phyloP scores from a whole-genome alignment of 2,113 vertebrate genomes.

The Lota lota region DNA sequence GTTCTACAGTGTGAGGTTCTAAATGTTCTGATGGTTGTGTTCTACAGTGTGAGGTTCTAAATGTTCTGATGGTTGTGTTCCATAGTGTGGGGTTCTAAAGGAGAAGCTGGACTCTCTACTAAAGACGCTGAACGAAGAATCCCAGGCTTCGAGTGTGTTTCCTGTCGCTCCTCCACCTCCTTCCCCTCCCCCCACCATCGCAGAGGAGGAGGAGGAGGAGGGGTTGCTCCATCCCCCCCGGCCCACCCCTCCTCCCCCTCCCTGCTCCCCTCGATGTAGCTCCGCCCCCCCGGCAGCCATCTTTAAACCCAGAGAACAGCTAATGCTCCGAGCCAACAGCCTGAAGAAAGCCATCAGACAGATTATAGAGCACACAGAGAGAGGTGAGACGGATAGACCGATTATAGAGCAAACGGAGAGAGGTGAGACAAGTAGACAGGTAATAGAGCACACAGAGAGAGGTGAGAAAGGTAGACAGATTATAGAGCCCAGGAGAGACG shows the following conservation, averaged over 20 bases:
- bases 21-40: neutral
- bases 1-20: neutral
- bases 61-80: neutral
- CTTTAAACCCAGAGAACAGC: constrained; percentile 91
- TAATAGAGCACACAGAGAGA: constrained; percentile 96
- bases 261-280: constrained; percentile 68
- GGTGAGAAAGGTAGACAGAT: constrained; percentile 85
- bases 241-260: constrained; percentile 45
- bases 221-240: constrained; percentile 51
- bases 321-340: constrained; percentile 96
- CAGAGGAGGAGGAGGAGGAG: constrained; percentile 81
- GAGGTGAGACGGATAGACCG: constrained; percentile 82
- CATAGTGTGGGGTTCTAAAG: constrained; percentile 89
- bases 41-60: neutral
- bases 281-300: constrained; percentile 65
- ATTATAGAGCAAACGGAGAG: constrained; percentile 96
- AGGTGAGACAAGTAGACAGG: constrained; percentile 84
- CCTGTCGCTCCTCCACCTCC: constrained; percentile 50
- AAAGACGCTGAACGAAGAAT: constrained; percentile 90
- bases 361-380: constrained; percentile 96
- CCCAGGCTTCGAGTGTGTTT: constrained; percentile 81
- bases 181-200: constrained; percentile 88
- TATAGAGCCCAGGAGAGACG: no score
- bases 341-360: constrained; percentile 97
- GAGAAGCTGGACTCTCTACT: constrained; percentile 94